Percentiles rank a stretch among this genome's conserved stretches.
phyloP scores from a whole-genome alignment of 2,888 invertebrate species.

The Philaethria dido region DNA sequence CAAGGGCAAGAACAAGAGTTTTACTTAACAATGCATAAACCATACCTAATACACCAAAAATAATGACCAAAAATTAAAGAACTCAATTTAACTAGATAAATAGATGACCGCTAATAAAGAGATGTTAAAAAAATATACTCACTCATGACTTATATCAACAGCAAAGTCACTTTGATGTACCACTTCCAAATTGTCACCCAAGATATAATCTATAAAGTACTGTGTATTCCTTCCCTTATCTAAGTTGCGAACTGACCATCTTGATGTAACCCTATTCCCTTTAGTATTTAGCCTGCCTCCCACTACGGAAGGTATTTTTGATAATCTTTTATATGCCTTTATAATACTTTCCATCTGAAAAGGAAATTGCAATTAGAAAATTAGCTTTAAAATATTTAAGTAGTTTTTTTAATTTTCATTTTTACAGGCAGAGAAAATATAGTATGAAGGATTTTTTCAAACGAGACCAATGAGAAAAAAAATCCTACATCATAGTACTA shows the following conservation, averaged over 20 bases:
- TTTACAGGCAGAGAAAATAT: too few relatives aligned
- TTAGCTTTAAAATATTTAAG: background rate
- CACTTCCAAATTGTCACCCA: conserved; percentile 76
- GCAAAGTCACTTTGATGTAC: conserved; percentile 79
- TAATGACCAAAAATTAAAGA: too few relatives aligned
- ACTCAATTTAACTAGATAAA: too few relatives aligned
- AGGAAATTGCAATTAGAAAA: background rate
- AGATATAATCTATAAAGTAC: conserved; percentile 79
- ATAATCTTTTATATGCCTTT: conserved; percentile 83
- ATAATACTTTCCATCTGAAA: conserved; percentile 84
- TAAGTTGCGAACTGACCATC: conserved; percentile 87
- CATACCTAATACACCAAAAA: too few relatives aligned
- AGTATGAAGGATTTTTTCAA: too few relatives aligned
- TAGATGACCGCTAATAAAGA: too few relatives aligned
- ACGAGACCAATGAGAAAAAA: too few relatives aligned
- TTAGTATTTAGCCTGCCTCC: conserved; percentile 71
- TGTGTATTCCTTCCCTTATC: conserved; percentile 85
- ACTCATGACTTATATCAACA: conserved; percentile 86
- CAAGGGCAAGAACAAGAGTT: too few relatives aligned
- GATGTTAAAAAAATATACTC: conserved; percentile 56
- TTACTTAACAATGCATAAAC: too few relatives aligned
- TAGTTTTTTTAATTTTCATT: background rate
- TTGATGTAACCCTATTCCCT: conserved; percentile 74
- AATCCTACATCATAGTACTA: too few relatives aligned
- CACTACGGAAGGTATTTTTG: conserved; percentile 83